Evolutionary conservation across 2,113 vertebrate genomes (phyloP).

Genomic region (Numida meleagris): DNA sequence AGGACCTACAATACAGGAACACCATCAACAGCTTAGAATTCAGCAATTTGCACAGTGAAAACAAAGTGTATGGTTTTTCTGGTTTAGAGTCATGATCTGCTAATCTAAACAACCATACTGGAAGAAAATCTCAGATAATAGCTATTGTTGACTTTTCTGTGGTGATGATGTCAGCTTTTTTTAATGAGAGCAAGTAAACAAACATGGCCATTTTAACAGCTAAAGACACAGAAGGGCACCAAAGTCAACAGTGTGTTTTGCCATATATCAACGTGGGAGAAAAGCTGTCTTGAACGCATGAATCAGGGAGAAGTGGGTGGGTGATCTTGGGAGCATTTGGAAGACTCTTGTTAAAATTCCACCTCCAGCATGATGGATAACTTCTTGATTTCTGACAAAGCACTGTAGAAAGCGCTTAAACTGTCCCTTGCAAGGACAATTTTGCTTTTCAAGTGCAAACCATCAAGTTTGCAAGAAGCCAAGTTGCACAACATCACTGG

Average conservation of each 20-base stretch:
- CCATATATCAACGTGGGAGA: not conserved
- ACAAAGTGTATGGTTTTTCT: not conserved
- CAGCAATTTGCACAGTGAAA: not conserved
- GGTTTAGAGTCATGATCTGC: not conserved
- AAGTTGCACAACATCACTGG: fast-evolving
- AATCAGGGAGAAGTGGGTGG: constrained; percentile 24
- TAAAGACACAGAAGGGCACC: not conserved
- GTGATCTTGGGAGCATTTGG: constrained; percentile 50
- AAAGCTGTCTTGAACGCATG: not conserved
- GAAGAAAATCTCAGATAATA: not conserved
- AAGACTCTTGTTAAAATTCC: constrained; percentile 63
- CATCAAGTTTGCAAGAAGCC: not conserved
- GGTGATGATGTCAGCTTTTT: not conserved
- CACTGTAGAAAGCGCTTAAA: not conserved
- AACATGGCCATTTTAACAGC: not conserved
- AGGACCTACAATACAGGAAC: constrained; percentile 44
- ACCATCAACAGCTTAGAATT: not conserved
- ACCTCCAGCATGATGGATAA: constrained; percentile 30
- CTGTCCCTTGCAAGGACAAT: not conserved
- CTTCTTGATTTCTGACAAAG: constrained; percentile 31
- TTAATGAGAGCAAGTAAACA: not conserved
- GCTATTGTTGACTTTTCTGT: not conserved
- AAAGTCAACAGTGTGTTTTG: not conserved
- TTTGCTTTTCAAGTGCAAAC: not conserved
- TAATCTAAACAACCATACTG: not conserved